Conservation (phyloP, 2,888 invertebrate species). For the Myopa tessellatipennis region DNA sequence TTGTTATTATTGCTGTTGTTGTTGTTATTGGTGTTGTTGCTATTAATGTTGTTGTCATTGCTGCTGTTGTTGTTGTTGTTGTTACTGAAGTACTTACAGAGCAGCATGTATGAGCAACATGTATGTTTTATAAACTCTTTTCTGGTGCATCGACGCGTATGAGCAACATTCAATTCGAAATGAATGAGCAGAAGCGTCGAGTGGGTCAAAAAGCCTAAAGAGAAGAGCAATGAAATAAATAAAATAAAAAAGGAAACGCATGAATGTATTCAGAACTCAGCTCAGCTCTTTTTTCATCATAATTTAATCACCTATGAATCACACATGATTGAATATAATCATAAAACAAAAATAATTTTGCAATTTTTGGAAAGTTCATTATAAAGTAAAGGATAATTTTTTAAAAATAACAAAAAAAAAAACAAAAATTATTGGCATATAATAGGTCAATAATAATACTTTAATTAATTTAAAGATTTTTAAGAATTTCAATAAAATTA, state of each 20-base stretch:
- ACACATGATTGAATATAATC: too few relatives aligned
- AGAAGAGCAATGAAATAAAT: not conserved
- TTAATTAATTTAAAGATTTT: too few relatives aligned
- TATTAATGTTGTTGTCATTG: conserved; percentile 5
- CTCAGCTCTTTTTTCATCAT: too few relatives aligned
- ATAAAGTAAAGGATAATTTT: too few relatives aligned
- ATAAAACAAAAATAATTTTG: too few relatives aligned
- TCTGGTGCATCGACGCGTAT: conserved; percentile 20
- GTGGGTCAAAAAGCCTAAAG: not conserved
- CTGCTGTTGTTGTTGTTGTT: not conserved
- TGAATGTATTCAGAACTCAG: not conserved
- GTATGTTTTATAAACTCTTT: not conserved
- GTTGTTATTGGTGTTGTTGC: not conserved
- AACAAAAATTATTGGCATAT: too few relatives aligned
- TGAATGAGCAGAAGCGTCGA: not conserved
- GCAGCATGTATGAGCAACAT: conserved; percentile 15
- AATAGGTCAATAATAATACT: too few relatives aligned
- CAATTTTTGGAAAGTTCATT: too few relatives aligned
- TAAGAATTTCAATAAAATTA: too few relatives aligned
- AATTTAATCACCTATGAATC: too few relatives aligned
- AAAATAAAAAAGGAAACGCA: not conserved
- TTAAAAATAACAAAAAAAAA: too few relatives aligned
- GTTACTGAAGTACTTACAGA: not conserved
- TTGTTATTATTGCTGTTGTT: conserved; percentile 1
- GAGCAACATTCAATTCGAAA: conserved; percentile 22